Base-by-base conservation (phyloP, 2,888 invertebrate species). In the Leuctra nigra region DNA sequence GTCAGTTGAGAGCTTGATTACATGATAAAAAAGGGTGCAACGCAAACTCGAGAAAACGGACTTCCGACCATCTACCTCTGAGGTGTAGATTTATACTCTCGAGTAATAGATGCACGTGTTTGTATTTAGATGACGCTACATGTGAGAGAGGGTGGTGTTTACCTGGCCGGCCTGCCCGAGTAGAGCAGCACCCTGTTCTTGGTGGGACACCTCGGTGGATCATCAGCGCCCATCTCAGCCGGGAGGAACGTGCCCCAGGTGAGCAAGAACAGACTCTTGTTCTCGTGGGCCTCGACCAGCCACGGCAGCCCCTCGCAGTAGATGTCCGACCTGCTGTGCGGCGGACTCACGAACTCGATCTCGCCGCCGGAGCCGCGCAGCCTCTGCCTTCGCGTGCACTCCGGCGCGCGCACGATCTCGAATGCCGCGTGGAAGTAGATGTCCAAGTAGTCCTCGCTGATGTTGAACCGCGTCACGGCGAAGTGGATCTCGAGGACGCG, bases 221-320 rank as follows among this genome's bases (percentile, higher is more conserved):
- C 84, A 58, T 79, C 54, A 50, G 56, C 2, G 56, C 64, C 20
- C 1, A 82, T 79, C 64, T 82, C 81, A 16, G 81, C 72, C 1
- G 84, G 80, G 62, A 90, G 69, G 66, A 87, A 84, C 63, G 83
- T 83, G 46, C 91, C 91, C 90, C 90, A 90, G 41, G 89, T 87
- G 62, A 90, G 77, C 57, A 91, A 75, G 69, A 88, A 91, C 56
- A 91, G 77, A 38, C 89, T 89, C 52, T 86, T 81, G 68, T 90
- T 90, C 61, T 85, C 81, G 60, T 86, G 80, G 1, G 90, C 87
- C 68, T 86, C 85, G 55, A 91, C 78, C 61, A 90, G 75, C 85
- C 90, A 91, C 2, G 91, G 88, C 57, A 84, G 73, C 57, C 84
- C 83, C n/a, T 80, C 80, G 71, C 87, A 87, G 64, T 83, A 78